phyloP scores from a whole-genome alignment of 1,140 invertebrate species.

The Protaetia brevitarsis region DNA sequence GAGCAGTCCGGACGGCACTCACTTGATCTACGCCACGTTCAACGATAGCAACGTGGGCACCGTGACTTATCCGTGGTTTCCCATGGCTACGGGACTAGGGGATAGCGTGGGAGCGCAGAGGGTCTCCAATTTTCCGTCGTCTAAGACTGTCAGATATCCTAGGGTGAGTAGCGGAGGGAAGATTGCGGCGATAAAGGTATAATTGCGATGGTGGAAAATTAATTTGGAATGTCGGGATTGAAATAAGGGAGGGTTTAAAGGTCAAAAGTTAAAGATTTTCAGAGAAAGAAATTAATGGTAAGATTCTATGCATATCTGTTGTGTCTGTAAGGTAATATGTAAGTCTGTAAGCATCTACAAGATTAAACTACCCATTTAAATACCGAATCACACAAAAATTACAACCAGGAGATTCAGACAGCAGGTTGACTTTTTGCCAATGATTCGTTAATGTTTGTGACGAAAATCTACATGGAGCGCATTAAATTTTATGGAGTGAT shows the following conservation, averaged over 20 bases:
- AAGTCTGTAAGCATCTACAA: too few relatives aligned
- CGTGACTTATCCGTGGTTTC: conserved; percentile 74
- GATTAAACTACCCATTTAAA: not conserved
- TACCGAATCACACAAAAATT: not conserved
- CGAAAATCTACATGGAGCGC: not conserved
- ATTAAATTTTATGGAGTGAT: not conserved
- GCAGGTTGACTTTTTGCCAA: not conserved
- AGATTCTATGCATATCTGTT: too few relatives aligned
- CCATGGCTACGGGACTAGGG: conserved; percentile 54
- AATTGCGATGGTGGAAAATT: too few relatives aligned
- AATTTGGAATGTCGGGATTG: too few relatives aligned
- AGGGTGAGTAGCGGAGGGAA: too few relatives aligned
- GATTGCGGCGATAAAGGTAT: too few relatives aligned
- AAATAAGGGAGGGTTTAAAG: too few relatives aligned
- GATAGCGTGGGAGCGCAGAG: conserved; percentile 48
- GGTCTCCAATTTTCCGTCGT: conserved; percentile 63
- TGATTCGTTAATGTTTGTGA: not conserved
- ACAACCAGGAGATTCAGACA: not conserved
- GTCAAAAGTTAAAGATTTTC: too few relatives aligned
- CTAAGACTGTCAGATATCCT: conserved; percentile 73
- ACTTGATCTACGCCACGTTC: conserved; percentile 81
- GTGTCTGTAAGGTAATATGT: too few relatives aligned
- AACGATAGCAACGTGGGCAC: conserved; percentile 79
- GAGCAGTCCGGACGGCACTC: conserved; percentile 76
- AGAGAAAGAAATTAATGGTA: too few relatives aligned